phyloP scores from a whole-genome alignment of 2,888 invertebrate species.

The Ganaspis brasiliensis region DNA sequence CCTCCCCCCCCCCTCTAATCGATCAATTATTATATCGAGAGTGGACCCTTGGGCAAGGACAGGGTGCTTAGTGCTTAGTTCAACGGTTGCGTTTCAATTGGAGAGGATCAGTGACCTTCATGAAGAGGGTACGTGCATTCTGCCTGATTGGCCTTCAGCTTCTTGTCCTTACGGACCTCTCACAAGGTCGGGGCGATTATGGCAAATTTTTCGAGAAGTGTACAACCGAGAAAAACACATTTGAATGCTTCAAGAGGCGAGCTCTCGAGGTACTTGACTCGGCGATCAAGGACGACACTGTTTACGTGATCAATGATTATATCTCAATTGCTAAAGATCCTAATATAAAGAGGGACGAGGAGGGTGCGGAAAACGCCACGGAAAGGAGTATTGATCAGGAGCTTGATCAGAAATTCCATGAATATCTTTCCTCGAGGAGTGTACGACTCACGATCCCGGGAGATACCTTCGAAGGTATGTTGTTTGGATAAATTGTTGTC shows the following conservation, averaged over 20 bases:
- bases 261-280: slow-evolving; percentile 75
- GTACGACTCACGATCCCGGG: slow-evolving; percentile 78
- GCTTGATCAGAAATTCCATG: slow-evolving; percentile 76
- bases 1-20: not conserved
- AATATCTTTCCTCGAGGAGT: slow-evolving; percentile 76
- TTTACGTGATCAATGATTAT: slow-evolving; percentile 76
- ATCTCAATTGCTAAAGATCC: slow-evolving; percentile 75
- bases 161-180: slow-evolving; percentile 57
- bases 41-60: not conserved
- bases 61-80: slow-evolving; percentile 16
- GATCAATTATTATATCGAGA: not conserved
- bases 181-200: slow-evolving; percentile 66
- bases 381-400: slow-evolving; percentile 74
- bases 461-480: slow-evolving; percentile 77
- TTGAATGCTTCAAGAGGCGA: slow-evolving; percentile 75
- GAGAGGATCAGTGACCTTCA: slow-evolving; percentile 51
- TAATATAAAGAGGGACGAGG: slow-evolving; percentile 53
- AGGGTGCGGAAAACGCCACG: slow-evolving; percentile 64
- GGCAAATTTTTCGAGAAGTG: slow-evolving; percentile 75
- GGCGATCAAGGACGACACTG: slow-evolving; percentile 75
- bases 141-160: slow-evolving; percentile 61
- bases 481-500: not conserved
- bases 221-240: slow-evolving; percentile 75
- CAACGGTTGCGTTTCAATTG: not conserved
- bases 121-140: slow-evolving; percentile 61